Percentiles rank a stretch among this genome's conserved stretches.
Conservation (phyloP, 2,888 invertebrate species). For the Tenthredo mesomela region DNA sequence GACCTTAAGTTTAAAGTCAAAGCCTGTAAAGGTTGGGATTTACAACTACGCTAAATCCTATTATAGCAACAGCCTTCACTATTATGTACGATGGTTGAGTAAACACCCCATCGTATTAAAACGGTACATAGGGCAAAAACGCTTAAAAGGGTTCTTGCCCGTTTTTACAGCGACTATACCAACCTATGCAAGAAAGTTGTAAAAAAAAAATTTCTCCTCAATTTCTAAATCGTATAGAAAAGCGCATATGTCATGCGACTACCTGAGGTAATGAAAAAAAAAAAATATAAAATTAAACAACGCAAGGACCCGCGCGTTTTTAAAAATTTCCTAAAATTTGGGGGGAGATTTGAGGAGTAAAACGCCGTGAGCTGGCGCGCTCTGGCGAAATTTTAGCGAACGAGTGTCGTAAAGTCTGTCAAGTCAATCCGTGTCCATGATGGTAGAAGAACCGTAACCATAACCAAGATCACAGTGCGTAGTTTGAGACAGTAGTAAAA, state of each 20-base stretch:
- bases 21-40: not conserved
- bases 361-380: constrained; percentile 24
- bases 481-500: constrained; percentile 24
- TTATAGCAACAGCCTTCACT: not conserved
- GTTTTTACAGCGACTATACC: not conserved
- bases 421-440: no score
- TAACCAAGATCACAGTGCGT: constrained; percentile 41
- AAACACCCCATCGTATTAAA: not conserved
- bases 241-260: not conserved
- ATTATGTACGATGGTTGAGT: not conserved
- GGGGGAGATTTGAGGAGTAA: not conserved
- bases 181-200: not conserved
- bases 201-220: not conserved
- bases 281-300: not conserved
- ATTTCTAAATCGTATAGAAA: not conserved
- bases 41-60: not conserved
- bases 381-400: not conserved
- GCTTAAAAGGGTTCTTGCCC: not conserved
- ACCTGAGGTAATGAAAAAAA: not conserved
- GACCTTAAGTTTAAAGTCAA: not conserved
- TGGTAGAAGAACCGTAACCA: constrained; percentile 41
- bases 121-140: not conserved
- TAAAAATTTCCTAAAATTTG: not conserved
- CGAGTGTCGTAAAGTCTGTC: not conserved
- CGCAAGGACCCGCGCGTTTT: not conserved